Conservation (phyloP, 1,140 invertebrate species). For the Gonatopus flavifemur region DNA sequence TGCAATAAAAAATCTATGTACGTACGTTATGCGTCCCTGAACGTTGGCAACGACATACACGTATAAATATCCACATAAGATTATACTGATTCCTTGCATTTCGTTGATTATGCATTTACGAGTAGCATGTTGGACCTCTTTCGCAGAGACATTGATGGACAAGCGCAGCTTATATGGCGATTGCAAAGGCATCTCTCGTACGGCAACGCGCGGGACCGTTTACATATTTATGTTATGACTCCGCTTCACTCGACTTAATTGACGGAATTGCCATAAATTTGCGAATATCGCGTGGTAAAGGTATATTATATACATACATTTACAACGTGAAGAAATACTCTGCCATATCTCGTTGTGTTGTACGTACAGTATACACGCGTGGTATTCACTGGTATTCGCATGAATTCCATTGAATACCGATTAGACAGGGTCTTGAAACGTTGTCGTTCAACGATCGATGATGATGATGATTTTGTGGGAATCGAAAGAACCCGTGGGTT, state of each 20-base stretch:
- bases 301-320: too few relatives aligned
- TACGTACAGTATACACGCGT: conserved; percentile 12
- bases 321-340: conserved; percentile 13
- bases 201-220: conserved; percentile 39
- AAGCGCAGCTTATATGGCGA: conserved; percentile 54
- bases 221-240: conserved; percentile 60
- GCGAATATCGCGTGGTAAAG: conserved; percentile 48
- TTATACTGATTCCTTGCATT: conserved; percentile 43
- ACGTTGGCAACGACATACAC: too few relatives aligned
- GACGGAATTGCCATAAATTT: conserved; percentile 58
- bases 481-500: too few relatives aligned
- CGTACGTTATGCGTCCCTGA: too few relatives aligned
- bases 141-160: conserved; percentile 56
- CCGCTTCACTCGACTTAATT: conserved; percentile 54
- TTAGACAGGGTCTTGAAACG: conserved; percentile 22
- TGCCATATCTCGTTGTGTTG: conserved; percentile 1
- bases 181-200: conserved; percentile 24
- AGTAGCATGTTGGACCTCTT: conserved; percentile 47
- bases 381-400: conserved; percentile 12
- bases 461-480: conserved; percentile 16
- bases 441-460: too few relatives aligned
- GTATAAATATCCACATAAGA: too few relatives aligned
- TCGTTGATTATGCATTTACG: conserved; percentile 49
- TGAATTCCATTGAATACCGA: conserved; percentile 40
- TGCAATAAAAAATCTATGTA: too few relatives aligned